Conservation (phyloP, 92 coral and sea anemone species). For the Parazoanthus darwini region DNA sequence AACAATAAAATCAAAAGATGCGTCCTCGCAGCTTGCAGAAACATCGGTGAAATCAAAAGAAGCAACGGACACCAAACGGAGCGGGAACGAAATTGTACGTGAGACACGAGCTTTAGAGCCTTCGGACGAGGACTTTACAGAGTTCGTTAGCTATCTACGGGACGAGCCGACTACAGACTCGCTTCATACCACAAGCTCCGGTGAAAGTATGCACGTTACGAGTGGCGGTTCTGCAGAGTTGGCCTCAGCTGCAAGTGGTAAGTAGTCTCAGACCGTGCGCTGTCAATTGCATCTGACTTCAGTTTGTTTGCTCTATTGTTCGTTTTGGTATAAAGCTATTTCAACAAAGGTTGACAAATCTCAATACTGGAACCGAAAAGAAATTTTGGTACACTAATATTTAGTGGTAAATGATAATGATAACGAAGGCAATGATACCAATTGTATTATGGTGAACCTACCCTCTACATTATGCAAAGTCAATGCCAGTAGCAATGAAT, state of each 20-base stretch:
- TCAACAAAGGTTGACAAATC: no score
- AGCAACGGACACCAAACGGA: background rate
- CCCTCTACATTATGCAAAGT: no score
- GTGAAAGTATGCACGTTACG: background rate
- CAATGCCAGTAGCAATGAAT: no score
- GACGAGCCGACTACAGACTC: background rate
- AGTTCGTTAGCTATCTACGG: constrained; percentile 19
- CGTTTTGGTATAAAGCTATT: no score
- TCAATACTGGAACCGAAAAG: no score
- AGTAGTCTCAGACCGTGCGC: background rate
- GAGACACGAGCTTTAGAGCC: constrained; percentile 19
- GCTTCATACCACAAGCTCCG: background rate
- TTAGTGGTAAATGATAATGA: no score
- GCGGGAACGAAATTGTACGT: background rate
- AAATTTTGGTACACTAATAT: no score
- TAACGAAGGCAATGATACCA: no score
- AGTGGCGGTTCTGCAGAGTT: background rate
- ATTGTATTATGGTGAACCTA: no score
- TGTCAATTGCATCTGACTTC: no score
- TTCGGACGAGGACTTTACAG: constrained; percentile 19
- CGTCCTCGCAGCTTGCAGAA: background rate
- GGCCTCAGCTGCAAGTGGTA: constrained; percentile 8
- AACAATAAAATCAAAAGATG: background rate
- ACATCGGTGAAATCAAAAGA: background rate
- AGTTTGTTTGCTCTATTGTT: no score